phyloP scores from a whole-genome alignment of 2,797 vertebrate genomes.

The Cheracebus regulus region DNA sequence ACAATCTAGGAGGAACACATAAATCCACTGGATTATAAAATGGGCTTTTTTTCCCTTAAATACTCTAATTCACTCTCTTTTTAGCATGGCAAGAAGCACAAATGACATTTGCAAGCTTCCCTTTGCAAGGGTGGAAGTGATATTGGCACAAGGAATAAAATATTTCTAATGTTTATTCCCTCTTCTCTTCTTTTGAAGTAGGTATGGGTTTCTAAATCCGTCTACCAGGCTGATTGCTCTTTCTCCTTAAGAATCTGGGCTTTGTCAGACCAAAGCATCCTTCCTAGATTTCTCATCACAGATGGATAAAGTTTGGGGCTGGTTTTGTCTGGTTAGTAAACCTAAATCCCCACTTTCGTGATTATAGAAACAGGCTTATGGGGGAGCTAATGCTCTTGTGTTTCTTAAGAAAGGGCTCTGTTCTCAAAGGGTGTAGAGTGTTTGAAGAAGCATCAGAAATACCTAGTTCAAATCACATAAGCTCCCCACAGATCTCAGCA shows the following conservation, averaged over 20 bases:
- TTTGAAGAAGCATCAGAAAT: not conserved
- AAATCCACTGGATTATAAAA: too few relatives aligned
- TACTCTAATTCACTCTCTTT: not conserved
- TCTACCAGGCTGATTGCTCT: not conserved
- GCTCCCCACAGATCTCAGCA: not conserved
- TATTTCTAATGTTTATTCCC: not conserved
- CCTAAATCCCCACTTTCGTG: too few relatives aligned
- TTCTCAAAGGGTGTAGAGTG: not conserved
- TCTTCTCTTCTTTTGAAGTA: not conserved
- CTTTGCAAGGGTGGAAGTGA: not conserved
- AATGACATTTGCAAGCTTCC: not conserved
- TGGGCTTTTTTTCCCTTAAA: not conserved
- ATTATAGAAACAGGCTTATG: not conserved
- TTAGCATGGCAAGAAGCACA: not conserved
- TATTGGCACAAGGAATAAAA: not conserved
- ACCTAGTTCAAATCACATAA: fast-evolving
- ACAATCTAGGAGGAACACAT: not conserved
- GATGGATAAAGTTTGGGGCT: not conserved
- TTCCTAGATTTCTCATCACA: not conserved
- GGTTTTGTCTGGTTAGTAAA: not conserved
- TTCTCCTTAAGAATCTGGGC: not conserved
- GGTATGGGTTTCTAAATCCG: not conserved
- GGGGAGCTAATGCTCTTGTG: not conserved
- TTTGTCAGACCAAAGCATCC: not conserved
- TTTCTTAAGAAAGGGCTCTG: not conserved